A percentile compares a stretch with the other conserved stretches of the same genome.
phyloP scores from a whole-genome alignment of 2,797 vertebrate species.

The Spatula versicolor region DNA sequence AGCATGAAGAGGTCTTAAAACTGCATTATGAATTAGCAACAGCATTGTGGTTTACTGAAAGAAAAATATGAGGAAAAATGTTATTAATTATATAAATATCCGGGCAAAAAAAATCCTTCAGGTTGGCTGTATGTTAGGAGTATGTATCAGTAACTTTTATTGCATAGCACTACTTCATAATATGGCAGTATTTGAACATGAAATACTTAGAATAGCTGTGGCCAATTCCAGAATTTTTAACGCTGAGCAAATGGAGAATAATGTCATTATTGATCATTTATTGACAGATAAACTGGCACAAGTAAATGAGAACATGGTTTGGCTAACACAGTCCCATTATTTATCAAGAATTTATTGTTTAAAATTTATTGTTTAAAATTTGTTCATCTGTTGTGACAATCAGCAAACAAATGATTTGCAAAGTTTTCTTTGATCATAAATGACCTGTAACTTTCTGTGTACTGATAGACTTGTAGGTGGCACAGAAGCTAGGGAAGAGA shows the following conservation, averaged over 20 bases:
- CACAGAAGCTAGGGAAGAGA: not conserved
- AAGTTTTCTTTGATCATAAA: not conserved
- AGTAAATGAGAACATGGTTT: not conserved
- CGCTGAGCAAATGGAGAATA: not conserved
- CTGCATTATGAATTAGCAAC: conserved; percentile 19
- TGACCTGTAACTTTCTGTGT: not conserved
- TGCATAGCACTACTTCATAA: not conserved
- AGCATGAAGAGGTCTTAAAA: not conserved
- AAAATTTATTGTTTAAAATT: not conserved
- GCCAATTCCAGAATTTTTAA: not conserved
- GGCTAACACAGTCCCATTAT: not conserved
- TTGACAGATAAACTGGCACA: not conserved
- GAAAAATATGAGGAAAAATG: not conserved
- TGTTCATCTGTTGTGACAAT: not conserved
- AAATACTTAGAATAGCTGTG: not conserved
- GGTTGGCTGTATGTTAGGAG: not conserved
- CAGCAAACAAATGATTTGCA: not conserved
- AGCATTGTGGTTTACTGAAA: not conserved
- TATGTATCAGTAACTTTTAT: not conserved
- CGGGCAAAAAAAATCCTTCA: not conserved
- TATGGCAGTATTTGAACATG: not conserved
- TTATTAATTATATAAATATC: conserved; percentile 12
- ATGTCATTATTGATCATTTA: not conserved
- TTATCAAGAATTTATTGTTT: not conserved
- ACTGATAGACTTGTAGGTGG: not conserved